Conservation (phyloP, 2,113 vertebrate species). For the Hypanus sabinus region DNA sequence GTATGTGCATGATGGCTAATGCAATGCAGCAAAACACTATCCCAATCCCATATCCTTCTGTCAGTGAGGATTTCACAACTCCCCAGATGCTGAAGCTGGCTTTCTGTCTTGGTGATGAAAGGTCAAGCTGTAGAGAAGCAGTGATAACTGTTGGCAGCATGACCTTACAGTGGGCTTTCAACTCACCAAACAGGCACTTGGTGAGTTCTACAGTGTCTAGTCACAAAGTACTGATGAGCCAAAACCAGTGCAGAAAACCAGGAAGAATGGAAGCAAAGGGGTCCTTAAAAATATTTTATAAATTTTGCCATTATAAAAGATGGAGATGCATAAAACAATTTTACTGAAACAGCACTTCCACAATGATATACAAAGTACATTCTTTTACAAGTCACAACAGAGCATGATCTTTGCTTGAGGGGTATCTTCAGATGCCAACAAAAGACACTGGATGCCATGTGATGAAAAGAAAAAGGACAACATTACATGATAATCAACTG, state of each 20-base stretch:
- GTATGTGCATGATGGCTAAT: background rate
- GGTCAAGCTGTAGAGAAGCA: background rate
- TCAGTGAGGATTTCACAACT: background rate
- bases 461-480: background rate
- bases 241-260: background rate
- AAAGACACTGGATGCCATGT: background rate
- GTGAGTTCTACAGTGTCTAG: background rate
- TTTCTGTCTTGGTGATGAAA: background rate
- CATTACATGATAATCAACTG: background rate
- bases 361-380: background rate
- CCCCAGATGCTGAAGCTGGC: background rate
- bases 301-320: background rate
- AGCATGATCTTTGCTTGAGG: background rate
- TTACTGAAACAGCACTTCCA: background rate
- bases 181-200: background rate
- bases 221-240: background rate
- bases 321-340: background rate
- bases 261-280: background rate
- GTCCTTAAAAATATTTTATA: conserved; percentile 8
- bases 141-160: background rate
- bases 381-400: background rate
- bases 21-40: background rate
- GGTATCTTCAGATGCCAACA: background rate
- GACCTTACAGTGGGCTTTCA: background rate
- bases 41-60: background rate